Evolutionary conservation across 1,140 invertebrate genomes (phyloP), one percentile per base, ranked within the genome.

Genomic region (Rhysida immarginata): DNA sequence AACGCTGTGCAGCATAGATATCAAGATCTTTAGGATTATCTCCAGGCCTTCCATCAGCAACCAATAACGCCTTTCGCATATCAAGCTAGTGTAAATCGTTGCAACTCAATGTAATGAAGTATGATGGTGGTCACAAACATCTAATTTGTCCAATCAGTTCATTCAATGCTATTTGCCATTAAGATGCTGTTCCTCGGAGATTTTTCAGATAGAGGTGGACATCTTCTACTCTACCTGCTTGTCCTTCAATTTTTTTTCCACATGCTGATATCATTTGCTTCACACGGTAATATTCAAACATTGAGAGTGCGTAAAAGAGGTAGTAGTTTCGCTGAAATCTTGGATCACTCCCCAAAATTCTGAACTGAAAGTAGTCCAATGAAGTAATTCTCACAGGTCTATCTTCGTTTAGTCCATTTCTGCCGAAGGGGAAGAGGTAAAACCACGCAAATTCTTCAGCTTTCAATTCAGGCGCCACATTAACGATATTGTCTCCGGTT

Each of bases 251-350:
- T 44, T n/a, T 58, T 58, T 14, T 41, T 50, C 46, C 35, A 45
- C 54, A 57, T 20, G 58, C 55, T 23, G 18, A n/a, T 20, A 59
- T 51, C 20, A 26, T 53, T 14, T 24, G 45, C 45, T 59, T 41
- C n/a, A 52, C 48, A 41, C 26, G 23, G 25, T 51, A 14, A 11
- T 60, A 46, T n/a, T n/a, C n/a, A n/a, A n/a, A n/a, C n/a, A n/a
- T n/a, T n/a, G n/a, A n/a, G n/a, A n/a, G n/a, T n/a, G 69, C 69
- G 59, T 68, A 73, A 50, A 73, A 71, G 1, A 71, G 61, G 59
- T 71, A 71, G 46, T 68, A 65, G 54, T 64, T 65, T 20, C 63
- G 49, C 56, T 69, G 65, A 65, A 72, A 71, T 59, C 66, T 56
- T 46, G 54, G 60, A 23, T 69, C 66, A 54, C 13, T 60, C 44